phyloP scores from a whole-genome alignment of 2,888 invertebrate genomes.

The Acleris laterana region DNA sequence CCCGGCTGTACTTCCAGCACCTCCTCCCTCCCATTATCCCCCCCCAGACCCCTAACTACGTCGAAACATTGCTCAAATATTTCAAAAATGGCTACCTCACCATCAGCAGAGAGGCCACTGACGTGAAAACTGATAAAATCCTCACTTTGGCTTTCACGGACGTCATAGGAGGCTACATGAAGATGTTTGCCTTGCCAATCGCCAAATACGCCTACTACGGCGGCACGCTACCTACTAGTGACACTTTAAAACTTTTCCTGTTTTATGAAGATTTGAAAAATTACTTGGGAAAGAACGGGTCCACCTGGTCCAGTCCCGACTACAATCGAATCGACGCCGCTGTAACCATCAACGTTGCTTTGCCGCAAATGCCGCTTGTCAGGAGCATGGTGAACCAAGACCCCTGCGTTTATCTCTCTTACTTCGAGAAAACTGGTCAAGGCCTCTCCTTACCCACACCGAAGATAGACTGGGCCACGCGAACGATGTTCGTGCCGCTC shows the following conservation, averaged over 20 bases:
- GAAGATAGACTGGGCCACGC: constrained; percentile 84
- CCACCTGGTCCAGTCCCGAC: constrained; percentile 78
- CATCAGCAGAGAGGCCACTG: constrained; percentile 55
- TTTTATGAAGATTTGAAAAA: constrained; percentile 84
- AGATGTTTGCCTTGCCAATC: constrained; percentile 84
- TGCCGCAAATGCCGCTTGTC: constrained; percentile 42
- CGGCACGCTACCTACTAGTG: constrained; percentile 82
- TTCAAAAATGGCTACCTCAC: constrained; percentile 54
- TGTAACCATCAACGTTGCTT: constrained; percentile 53
- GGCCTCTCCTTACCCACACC: constrained; percentile 81
- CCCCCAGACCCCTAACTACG: constrained; percentile 54
- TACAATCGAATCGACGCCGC: constrained; percentile 52
- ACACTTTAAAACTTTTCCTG: constrained; percentile 80
- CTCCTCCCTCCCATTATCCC: constrained; percentile 57
- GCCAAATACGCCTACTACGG: constrained; percentile 86
- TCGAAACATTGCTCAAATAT: constrained; percentile 56
- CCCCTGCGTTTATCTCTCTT: constrained; percentile 61
- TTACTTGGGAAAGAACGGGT: constrained; percentile 84
- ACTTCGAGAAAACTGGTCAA: constrained; percentile 56
- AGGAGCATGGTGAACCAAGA: constrained; percentile 45
- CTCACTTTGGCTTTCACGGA: constrained; percentile 75
- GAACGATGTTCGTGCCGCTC: constrained; percentile 86
- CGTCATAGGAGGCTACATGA: constrained; percentile 85
- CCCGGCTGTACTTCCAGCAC: constrained; percentile 62
- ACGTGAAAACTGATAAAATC: constrained; percentile 48